phyloP scores from a whole-genome alignment of 2,113 vertebrate genomes.

The Fregetta grallaria region DNA sequence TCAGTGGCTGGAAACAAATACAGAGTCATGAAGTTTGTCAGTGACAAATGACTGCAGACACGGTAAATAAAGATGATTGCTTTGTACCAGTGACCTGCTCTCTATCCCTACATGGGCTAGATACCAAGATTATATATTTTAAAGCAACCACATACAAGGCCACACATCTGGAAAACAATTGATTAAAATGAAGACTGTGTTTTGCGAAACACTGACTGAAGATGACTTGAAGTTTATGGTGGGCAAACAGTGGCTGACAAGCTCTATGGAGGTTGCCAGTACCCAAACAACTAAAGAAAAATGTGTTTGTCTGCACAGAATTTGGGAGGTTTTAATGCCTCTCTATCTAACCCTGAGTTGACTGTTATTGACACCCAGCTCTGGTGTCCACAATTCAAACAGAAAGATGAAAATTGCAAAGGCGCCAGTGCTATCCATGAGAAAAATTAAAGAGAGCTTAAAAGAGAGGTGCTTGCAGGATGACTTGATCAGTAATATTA shows the following conservation, averaged over 20 bases:
- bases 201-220: background rate
- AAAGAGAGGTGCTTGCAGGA: background rate
- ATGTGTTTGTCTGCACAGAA: background rate
- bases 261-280: background rate
- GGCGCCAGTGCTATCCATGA: background rate
- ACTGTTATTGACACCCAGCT: background rate
- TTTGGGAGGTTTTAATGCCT: background rate
- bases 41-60: constrained; percentile 9
- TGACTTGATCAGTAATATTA: background rate
- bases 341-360: background rate
- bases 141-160: background rate
- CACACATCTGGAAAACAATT: background rate
- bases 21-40: background rate
- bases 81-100: background rate
- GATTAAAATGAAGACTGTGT: background rate
- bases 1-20: background rate
- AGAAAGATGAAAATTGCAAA: background rate
- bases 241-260: background rate
- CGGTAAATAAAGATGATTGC: constrained; percentile 12
- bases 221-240: background rate
- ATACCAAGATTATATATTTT: background rate
- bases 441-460: background rate
- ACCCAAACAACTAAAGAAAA: background rate
- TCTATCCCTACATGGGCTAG: background rate
- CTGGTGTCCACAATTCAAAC: background rate